Evolutionary conservation across 1,140 invertebrate genomes (phyloP).

Genomic region (Acromyrmex charruanus): DNA sequence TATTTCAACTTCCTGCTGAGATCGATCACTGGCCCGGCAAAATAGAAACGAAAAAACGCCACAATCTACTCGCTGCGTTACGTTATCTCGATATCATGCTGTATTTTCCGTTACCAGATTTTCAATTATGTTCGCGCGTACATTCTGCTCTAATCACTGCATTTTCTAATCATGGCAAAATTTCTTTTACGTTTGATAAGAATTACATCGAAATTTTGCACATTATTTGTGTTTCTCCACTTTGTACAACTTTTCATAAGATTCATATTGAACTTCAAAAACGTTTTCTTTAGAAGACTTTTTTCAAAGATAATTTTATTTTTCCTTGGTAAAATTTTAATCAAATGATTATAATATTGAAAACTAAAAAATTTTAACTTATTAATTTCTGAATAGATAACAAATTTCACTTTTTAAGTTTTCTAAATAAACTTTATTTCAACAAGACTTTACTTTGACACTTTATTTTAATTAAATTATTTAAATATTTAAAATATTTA

Average conservation of each 20-base stretch:
- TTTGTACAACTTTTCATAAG: background rate
- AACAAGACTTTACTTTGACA: background rate
- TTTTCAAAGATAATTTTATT: background rate
- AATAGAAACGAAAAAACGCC: slow-evolving; percentile 34
- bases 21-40: slow-evolving; percentile 52
- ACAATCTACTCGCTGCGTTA: slow-evolving; percentile 40
- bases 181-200: background rate
- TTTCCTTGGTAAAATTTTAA: background rate
- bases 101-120: slow-evolving; percentile 11
- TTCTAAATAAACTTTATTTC: background rate
- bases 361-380: background rate
- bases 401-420: background rate
- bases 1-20: slow-evolving; percentile 51
- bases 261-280: slow-evolving; percentile 7
- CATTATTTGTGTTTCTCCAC: background rate
- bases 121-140: background rate
- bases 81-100: slow-evolving; percentile 13
- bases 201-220: background rate
- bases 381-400: background rate
- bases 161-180: background rate
- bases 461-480: background rate
- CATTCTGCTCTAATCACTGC: background rate
- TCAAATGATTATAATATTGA: background rate
- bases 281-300: background rate
- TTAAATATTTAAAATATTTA: background rate